phyloP scores from a whole-genome alignment of 2,888 invertebrate species.

The Lottia gigantea region DNA sequence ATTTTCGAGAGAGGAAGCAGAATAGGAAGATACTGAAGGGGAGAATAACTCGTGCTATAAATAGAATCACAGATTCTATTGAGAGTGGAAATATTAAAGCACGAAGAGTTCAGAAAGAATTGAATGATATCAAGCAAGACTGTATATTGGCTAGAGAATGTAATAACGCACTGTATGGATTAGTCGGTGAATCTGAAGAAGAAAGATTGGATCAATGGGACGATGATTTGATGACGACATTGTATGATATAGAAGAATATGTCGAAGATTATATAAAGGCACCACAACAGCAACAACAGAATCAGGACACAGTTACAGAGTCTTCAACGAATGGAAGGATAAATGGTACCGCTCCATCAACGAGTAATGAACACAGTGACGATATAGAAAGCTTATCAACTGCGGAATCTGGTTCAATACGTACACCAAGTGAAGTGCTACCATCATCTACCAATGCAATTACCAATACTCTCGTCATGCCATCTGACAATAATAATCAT shows the following conservation, averaged over 20 bases:
- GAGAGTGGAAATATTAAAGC: background rate
- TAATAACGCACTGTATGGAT: background rate
- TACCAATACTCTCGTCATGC: background rate
- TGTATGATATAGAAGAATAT: background rate
- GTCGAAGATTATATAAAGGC: conserved; percentile 1
- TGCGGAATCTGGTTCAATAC: background rate
- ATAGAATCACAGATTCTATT: conserved; percentile 1
- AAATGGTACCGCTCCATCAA: background rate
- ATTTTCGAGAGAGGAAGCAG: background rate
- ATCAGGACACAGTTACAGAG: too few relatives aligned
- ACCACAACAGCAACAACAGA: background rate
- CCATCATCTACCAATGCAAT: background rate
- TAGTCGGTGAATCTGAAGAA: background rate
- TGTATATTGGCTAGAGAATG: background rate
- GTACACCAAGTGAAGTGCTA: background rate
- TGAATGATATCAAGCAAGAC: background rate
- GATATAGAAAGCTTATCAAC: background rate
- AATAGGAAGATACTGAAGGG: background rate
- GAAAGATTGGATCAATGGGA: conserved; percentile 9
- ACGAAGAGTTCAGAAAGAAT: background rate
- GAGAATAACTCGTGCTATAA: background rate
- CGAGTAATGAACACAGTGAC: background rate
- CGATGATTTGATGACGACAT: background rate
- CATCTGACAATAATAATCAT: background rate
- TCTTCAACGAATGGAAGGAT: background rate